These are phyloP conservation scores for Myripristis jacobus DNA, from an alignment of 2,797 vertebrate species.

Conservation along the genomic window DNA sequence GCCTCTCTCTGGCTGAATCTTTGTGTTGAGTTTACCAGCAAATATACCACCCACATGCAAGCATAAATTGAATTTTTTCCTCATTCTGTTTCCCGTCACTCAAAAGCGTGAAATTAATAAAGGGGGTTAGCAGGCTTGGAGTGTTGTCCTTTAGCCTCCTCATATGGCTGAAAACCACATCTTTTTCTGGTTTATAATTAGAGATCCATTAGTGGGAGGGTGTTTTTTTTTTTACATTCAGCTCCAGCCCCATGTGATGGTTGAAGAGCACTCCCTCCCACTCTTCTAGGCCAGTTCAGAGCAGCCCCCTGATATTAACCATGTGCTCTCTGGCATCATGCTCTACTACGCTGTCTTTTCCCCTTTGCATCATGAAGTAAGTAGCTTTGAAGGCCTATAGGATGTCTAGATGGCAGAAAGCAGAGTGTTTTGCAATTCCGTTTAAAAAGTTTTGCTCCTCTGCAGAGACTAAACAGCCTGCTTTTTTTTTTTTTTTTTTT, in stretches of 20 bases:
- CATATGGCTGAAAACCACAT: slow-evolving; percentile 19
- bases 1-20: slow-evolving; percentile 9
- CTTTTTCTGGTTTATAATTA: slow-evolving; percentile 29
- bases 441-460: not conserved
- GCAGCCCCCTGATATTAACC: slow-evolving; percentile 21
- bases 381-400: not conserved
- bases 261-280: not conserved
- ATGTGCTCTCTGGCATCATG: slow-evolving; percentile 16
- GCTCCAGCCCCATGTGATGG: slow-evolving; percentile 20
- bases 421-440: not conserved
- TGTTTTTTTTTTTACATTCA: slow-evolving; percentile 7
- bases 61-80: slow-evolving; percentile 48
- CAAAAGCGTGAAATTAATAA: slow-evolving; percentile 42
- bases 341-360: slow-evolving; percentile 15
- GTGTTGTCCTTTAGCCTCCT: not conserved
- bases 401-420: not conserved
- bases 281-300: not conserved
- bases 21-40: slow-evolving; percentile 32
- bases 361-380: slow-evolving; percentile 9
- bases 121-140: slow-evolving; percentile 23
- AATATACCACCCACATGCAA: slow-evolving; percentile 40
- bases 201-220: slow-evolving; percentile 6
- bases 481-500: slow-evolving; percentile 42
- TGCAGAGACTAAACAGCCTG: not conserved
- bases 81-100: slow-evolving; percentile 56